A percentile compares a stretch with the other conserved stretches of the same genome.
Evolutionary conservation across 2,888 invertebrate genomes (phyloP).

Genomic region (Agriopis aurantiaria): DNA sequence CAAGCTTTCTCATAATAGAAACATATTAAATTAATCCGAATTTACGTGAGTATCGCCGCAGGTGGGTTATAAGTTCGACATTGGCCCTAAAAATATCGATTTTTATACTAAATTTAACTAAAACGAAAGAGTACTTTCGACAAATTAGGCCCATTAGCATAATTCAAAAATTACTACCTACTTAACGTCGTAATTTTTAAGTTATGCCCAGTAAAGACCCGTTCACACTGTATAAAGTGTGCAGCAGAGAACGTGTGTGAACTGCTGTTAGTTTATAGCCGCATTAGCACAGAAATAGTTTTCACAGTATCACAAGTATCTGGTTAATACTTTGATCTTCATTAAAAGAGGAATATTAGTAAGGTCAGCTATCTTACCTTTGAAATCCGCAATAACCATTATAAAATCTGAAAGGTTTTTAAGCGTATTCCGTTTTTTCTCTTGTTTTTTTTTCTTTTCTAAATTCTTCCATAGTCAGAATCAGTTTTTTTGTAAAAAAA

Average conservation of each 20-base stretch:
- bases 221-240: slow-evolving; percentile 29
- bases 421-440: no score
- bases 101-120: slow-evolving; percentile 12
- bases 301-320: slow-evolving; percentile 8
- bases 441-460: no score
- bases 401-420: no score
- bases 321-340: neutral
- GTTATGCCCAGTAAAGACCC: slow-evolving; percentile 18
- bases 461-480: no score
- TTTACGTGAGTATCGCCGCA: slow-evolving; percentile 16
- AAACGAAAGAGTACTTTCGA: slow-evolving; percentile 15
- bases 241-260: slow-evolving; percentile 20
- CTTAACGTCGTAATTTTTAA: slow-evolving; percentile 26
- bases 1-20: slow-evolving; percentile 4
- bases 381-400: no score
- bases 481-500: no score
- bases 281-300: slow-evolving; percentile 12
- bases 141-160: slow-evolving; percentile 28
- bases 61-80: slow-evolving; percentile 12
- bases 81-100: slow-evolving; percentile 15
- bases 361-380: neutral
- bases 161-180: slow-evolving; percentile 26
- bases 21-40: slow-evolving; percentile 18
- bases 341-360: neutral
- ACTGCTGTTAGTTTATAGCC: slow-evolving; percentile 12